Evolutionary conservation across 2,797 vertebrate species (phyloP), one percentile per base, ranked within the genome.

Genomic region (Rhinogobio ventralis): DNA sequence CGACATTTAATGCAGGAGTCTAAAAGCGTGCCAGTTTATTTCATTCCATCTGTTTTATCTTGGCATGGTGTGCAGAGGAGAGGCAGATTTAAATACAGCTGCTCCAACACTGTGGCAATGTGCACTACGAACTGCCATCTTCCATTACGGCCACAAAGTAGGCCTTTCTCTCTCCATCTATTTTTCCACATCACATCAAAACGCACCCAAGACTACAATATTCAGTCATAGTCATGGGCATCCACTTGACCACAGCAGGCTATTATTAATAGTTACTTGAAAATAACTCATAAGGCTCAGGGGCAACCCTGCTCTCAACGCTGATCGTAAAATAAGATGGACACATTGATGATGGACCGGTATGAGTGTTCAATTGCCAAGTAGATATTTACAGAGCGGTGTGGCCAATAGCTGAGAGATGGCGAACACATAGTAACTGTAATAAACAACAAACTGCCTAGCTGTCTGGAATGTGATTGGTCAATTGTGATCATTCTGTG

Each of bases 31-130:
- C 93, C 94, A 95, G 93, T 95, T 94, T 94, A 94, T 94, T 92
- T 93, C 91, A 94, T 93, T 95, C 93, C 93, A 95, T 95, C 94
- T 94, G 94, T 92, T 94, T 94, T 90, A 92, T 88, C 89, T 92
- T 92, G 93, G 92, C 91, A 92, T 87, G 84, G 79, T 86, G 76
- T 90, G 91, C 91, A 93, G 93, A 92, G 92, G 90, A 91, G 88
- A 91, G 92, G 92, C 93, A 94, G 91, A 94, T 95, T 95, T 94
- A 92, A 94, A 93, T 92, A 93, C 93, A 95, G 92, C 94, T 95
- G 93, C 91, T 92, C 88, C 73, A 89, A 89, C 90, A 86, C 28
- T 90, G 79, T 80, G 89, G 87, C 86, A 89, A 89, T 86, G 74
- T 80, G 71, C 89, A 88, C 88, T 89, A 87, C 90, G 85, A 84